Evolutionary conservation across 1,140 invertebrate species (phyloP).

Genomic region (Ectropis grisescens): DNA sequence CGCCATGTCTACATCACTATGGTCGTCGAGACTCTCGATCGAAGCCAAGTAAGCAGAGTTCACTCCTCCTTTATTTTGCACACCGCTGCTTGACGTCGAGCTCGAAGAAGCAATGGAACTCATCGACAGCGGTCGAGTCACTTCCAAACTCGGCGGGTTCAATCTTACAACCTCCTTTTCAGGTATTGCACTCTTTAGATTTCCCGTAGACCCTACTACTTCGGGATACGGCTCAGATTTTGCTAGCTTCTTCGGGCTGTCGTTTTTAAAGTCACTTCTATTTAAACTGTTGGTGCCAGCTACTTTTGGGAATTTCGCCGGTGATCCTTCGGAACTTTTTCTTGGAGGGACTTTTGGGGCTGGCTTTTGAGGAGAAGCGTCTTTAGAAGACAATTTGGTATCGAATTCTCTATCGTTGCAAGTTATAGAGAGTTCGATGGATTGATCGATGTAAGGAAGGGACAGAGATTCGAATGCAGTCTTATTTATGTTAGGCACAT

Average conservation of each 20-base stretch:
- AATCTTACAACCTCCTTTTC: conserved; percentile 44
- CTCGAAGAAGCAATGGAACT: conserved; percentile 87
- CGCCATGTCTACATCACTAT: conserved; percentile 70
- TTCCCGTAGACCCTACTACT: conserved; percentile 46
- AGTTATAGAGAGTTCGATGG: conserved; percentile 54
- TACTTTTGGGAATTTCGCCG: conserved; percentile 39
- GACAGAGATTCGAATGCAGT: conserved; percentile 54
- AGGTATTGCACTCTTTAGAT: conserved; percentile 36
- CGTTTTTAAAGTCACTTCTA: conserved; percentile 41
- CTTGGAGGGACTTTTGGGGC: conserved; percentile 15
- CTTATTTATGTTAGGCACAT: conserved; percentile 54
- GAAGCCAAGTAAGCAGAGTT: conserved; percentile 81
- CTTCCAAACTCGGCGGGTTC: conserved; percentile 43
- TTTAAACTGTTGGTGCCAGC: conserved; percentile 46
- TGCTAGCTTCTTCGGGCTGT: conserved; percentile 33
- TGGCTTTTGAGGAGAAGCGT: conserved; percentile 37
- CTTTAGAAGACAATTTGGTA: conserved; percentile 55
- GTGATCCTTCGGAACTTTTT: conserved; percentile 26
- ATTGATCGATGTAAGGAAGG: conserved; percentile 58
- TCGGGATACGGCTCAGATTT: conserved; percentile 52
- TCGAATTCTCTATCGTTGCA: conserved; percentile 62
- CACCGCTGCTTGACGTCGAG: conserved; percentile 76
- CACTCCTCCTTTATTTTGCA: conserved; percentile 70
- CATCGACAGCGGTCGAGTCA: conserved; percentile 79
- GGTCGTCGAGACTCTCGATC: conserved; percentile 82